Conservation (phyloP, 2,797 vertebrate species). For the Tragelaphus oryx region DNA sequence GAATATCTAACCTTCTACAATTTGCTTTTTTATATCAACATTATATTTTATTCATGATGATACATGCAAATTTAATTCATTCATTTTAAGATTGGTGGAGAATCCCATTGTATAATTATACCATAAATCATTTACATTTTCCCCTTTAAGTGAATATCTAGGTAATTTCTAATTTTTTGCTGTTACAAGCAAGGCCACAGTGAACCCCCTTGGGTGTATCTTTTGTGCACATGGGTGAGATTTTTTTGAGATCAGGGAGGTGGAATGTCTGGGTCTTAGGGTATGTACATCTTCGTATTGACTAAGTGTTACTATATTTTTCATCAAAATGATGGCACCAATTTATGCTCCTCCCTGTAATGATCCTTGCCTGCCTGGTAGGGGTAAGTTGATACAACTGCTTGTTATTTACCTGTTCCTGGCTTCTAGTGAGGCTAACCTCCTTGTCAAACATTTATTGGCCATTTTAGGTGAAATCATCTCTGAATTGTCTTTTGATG, state of each 20-base stretch:
- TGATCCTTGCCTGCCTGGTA: background rate
- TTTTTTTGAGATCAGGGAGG: background rate
- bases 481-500: background rate
- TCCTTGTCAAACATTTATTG: background rate
- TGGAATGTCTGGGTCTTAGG: background rate
- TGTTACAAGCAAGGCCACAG: background rate
- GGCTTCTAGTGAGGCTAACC: background rate
- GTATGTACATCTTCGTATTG: background rate
- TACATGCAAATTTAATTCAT: slow-evolving; percentile 56
- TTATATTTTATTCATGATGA: slow-evolving; percentile 55
- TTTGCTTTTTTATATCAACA: slow-evolving; percentile 52
- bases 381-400: background rate
- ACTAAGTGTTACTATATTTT: background rate
- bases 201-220: background rate
- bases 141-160: background rate
- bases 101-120: background rate
- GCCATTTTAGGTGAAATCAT: background rate
- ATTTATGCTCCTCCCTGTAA: background rate
- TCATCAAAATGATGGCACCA: background rate
- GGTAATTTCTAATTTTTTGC: background rate
- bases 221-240: background rate
- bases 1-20: slow-evolving; percentile 5
- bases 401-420: background rate
- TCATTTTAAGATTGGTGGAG: slow-evolving; percentile 39
- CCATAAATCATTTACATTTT: slow-evolving; percentile 43